phyloP scores from a whole-genome alignment of 1,140 invertebrate species.

The Gryon sp. region DNA sequence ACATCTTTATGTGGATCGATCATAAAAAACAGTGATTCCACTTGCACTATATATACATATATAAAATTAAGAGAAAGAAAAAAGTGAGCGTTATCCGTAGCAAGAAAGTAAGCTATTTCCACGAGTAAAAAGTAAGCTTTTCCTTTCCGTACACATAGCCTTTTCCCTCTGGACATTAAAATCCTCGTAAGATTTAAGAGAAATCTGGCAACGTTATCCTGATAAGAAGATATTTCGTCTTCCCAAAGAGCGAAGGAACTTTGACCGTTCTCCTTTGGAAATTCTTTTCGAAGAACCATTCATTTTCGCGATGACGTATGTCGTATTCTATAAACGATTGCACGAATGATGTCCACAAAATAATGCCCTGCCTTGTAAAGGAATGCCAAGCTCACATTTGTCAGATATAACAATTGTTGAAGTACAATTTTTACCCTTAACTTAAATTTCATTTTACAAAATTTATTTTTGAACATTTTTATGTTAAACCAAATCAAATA shows the following conservation, averaged over 20 bases:
- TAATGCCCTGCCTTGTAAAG: neutral
- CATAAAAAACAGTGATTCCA: conserved; percentile 27
- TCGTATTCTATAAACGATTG: conserved; percentile 38
- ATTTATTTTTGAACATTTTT: too few relatives aligned
- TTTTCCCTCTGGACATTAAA: conserved; percentile 59
- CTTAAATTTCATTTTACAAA: too few relatives aligned
- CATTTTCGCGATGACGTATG: conserved; percentile 46
- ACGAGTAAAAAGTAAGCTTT: conserved; percentile 44
- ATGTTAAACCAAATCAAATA: too few relatives aligned
- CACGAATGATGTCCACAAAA: conserved; percentile 10
- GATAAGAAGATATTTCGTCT: conserved; percentile 50
- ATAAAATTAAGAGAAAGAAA: conserved; percentile 50
- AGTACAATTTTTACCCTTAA: too few relatives aligned
- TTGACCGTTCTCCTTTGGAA: conserved; percentile 29
- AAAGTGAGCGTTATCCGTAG: conserved; percentile 33
- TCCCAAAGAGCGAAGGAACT: conserved; percentile 35
- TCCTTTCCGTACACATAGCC: conserved; percentile 43
- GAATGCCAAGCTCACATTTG: too few relatives aligned
- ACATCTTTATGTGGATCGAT: conserved; percentile 14
- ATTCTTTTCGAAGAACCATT: conserved; percentile 40
- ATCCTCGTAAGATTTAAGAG: conserved; percentile 58
- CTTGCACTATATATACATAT: conserved; percentile 19
- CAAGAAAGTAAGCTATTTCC: conserved; percentile 40
- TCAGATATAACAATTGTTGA: neutral
- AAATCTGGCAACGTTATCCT: conserved; percentile 57